Evolutionary conservation across 2,797 vertebrate species (phyloP), one percentile per base, ranked within the genome.

Genomic region (Spizella passerina): DNA sequence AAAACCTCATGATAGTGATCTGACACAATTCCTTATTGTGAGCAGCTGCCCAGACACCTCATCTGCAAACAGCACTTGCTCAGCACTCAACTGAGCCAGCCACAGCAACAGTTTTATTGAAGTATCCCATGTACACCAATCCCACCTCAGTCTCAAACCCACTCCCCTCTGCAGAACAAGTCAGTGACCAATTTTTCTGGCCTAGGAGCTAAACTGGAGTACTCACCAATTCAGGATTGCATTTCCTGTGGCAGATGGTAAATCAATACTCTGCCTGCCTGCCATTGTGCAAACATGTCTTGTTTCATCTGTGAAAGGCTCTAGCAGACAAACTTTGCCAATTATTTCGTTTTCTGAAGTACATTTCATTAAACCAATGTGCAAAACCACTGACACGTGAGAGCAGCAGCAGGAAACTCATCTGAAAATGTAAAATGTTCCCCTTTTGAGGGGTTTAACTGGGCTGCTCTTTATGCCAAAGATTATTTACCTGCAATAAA

Each of bases 181-280:
- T 65, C 65, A 10, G 23, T 18, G 38, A 39, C 4, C 76, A 3
- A 2, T 8, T 46, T 26, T 38, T 66, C 61, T 14, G 30, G 46
- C 24, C 20, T 8, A 32, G 60, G 52, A 91, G 79, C 50, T 19
- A 4, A 75, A 46, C 53, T 78, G 65, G 27, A 70, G 18, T 2
- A 30, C 27, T 68, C 57, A 64, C n/a, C 46, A 4, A 30, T n/a
- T 22, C 60, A 87, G 76, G 59, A 24, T 3, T 60, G 76, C 69
- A 14, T 86, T 86, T 71, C 92, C 86, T 55, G 60, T 56, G 64
- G 29, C 72, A 94, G 94, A 78, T 38, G 69, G 72, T 10, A 61
- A 85, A 41, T 70, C n/a, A 73, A 91, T 91, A 56, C 44, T 36
- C 53, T 68, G 70, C 66, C 69, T 34, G 49, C 26, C 64, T 47